Percentiles rank a stretch among this genome's conserved stretches.
phyloP scores from a whole-genome alignment of 2,797 vertebrate genomes.

The Corythornis leucogaster region DNA sequence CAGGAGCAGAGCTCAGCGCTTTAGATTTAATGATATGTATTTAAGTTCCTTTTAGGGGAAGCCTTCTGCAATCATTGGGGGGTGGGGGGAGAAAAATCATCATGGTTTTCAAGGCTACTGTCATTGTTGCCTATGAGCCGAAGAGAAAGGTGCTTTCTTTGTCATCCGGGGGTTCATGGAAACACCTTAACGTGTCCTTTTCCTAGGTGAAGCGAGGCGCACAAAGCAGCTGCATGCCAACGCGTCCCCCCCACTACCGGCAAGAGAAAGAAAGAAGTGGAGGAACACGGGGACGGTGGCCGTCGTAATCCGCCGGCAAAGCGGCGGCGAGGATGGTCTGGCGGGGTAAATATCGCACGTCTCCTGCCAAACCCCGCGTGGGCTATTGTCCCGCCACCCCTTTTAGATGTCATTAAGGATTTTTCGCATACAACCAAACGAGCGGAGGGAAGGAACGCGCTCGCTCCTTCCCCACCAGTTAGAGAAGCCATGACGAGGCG shows the following conservation, averaged over 20 bases:
- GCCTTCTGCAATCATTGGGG: background rate
- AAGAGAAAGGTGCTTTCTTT: constrained; percentile 59
- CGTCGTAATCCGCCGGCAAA: constrained; percentile 31
- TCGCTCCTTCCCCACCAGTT: constrained; percentile 55
- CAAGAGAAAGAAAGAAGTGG: constrained; percentile 62
- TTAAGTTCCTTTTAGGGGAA: constrained; percentile 65
- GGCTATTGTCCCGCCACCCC: constrained; percentile 49
- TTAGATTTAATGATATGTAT: constrained; percentile 61
- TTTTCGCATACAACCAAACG: constrained; percentile 59
- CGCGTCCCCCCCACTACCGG: constrained; percentile 9
- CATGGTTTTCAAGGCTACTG: constrained; percentile 44
- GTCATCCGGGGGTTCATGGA: constrained; percentile 57
- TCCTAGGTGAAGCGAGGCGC: constrained; percentile 39
- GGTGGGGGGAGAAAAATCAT: background rate
- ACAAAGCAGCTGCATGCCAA: constrained; percentile 66
- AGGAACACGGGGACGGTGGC: background rate
- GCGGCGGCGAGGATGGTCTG: constrained; percentile 13
- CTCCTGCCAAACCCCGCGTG: constrained; percentile 49
- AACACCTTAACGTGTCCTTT: constrained; percentile 65
- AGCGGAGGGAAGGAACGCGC: constrained; percentile 24
- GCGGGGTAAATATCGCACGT: constrained; percentile 42
- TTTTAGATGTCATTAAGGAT: constrained; percentile 73
- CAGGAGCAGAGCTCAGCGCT: background rate
- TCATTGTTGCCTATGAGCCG: constrained; percentile 38
- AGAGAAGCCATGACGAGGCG: constrained; percentile 56